Evolutionary conservation across 2,113 vertebrate genomes (phyloP), one percentile per base, ranked within the genome.

Genomic region (Percopsis transmontana): DNA sequence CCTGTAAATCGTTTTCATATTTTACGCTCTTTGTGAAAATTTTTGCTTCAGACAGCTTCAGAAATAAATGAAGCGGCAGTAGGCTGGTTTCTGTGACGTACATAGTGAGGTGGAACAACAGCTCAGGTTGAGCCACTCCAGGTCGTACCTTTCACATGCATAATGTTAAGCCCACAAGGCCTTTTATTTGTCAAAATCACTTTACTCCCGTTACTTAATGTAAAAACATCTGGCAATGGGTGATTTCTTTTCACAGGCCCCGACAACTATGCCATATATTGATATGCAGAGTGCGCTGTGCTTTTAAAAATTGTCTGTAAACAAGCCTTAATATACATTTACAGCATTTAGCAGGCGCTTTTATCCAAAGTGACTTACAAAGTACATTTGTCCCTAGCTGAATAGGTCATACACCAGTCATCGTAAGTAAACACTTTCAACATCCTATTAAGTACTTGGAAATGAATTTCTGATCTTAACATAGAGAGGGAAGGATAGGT

Each of bases 291-390:
- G 50, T 59, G 59, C 55, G 65, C 41, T 74, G 44, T 63, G 66
- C 27, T 70, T 75, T 81, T 56, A 59, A 61, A 33, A 47, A 16
- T 23, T 62, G 50, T 64, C 41, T 39, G 69, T 44, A 50, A 69
- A 78, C 64, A 70, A 62, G 54, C 39, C 41, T 33, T 1, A 6
- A 33, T 33, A 33, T n/a, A n/a, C n/a, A n/a, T n/a, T n/a, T n/a
- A n/a, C n/a, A n/a, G n/a, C n/a, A n/a, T n/a, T n/a, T n/a, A n/a
- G n/a, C n/a, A n/a, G n/a, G n/a, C n/a, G 8, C 27, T 33, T 6
- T 33, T 33, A 33, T 33, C n/a, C n/a, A n/a, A n/a, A n/a, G 27
- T 33, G 8, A 33, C 27, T 33, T 7, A 33, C 27, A 33, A 33
- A 33, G 27, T 33, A n/a, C n/a, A 33, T 33, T 33, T 33, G 27